Evolutionary conservation across 2,113 vertebrate species (phyloP).

Genomic region (Cynopterus brachyotis): DNA sequence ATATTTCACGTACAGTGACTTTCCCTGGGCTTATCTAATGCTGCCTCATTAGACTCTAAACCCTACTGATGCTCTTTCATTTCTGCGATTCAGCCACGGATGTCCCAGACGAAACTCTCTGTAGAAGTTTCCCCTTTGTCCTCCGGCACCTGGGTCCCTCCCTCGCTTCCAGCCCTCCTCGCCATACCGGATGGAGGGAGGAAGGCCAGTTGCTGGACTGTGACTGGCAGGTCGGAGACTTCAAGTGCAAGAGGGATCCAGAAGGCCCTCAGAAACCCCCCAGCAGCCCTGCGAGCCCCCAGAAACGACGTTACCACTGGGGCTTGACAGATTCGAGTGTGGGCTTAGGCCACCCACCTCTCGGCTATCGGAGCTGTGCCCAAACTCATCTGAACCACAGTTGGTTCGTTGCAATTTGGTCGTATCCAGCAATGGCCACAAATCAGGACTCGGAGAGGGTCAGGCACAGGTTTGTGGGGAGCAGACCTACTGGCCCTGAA

Average conservation of each 20-base stretch:
- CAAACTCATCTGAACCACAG: background rate
- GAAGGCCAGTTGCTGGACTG: background rate
- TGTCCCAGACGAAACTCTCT: background rate
- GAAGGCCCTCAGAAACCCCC: background rate
- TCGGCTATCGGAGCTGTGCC: background rate
- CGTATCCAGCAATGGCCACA: background rate
- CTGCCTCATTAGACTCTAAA: constrained; percentile 32
- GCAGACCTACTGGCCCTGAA: background rate
- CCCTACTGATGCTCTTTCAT: background rate
- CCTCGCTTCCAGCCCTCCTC: background rate
- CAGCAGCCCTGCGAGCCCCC: background rate
- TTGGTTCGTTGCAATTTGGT: background rate
- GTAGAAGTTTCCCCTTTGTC: background rate
- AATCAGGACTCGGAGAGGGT: background rate
- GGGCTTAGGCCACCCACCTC: background rate
- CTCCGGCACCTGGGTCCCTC: background rate
- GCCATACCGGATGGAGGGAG: background rate
- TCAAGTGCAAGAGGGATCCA: background rate
- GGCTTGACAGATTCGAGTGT: background rate
- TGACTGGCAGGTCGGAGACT: background rate
- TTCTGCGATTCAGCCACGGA: background rate
- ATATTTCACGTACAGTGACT: background rate
- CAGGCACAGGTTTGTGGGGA: background rate
- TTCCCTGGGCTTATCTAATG: constrained; percentile 9
- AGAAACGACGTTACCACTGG: background rate